Base-by-base conservation (phyloP, 2,888 invertebrate genomes). In the Subacronicta megacephala region DNA sequence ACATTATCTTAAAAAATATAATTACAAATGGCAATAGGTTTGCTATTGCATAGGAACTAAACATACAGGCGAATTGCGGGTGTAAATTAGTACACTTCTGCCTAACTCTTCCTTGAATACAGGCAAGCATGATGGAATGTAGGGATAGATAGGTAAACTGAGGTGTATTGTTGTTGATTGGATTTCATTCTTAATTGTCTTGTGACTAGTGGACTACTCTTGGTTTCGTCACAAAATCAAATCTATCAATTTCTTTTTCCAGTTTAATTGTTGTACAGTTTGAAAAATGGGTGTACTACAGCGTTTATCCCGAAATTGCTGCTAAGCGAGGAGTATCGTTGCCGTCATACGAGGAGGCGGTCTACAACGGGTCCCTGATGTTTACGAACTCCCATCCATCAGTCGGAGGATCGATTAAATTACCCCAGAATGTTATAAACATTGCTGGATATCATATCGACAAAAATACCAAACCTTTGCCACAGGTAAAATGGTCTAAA, bases 381-480 rank as follows among this genome's bases (percentile, higher is more conserved):
- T 69, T 90, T 0, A 35, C 83, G 0, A 89, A 88, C 50, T 84
- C 89, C 0, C 88, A 90, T 47, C 84, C 84, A 0, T 83, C 88
- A 0, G 49, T 84, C 3, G 87, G 89, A 1, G 72, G 74, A 2
- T 64, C 89, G 0, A 75, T 67, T 13, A 78, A 73, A 13, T 50
- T 90, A 1, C 87, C 90, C 1, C 87, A 83, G 38, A 90, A 84
- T 42, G 85, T 81, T 2, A 87, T 85, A 47, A 85, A 84, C 33
- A 66, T 92, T 15, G 90, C 78, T 42, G 91, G 91, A 1, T 91
- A 88, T 29, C 90, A 92, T 55, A 85, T 91, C 3, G 80, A 87
- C 45, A 64, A 62, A 0, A 72, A 84, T n/a, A 68, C 84, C 0
- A 80, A 85, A 10, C 81, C 88, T 23, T 72, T 91, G 20, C 84